Evolutionary conservation across 2,797 vertebrate genomes (phyloP).

Genomic region (Labroides dimidiatus): DNA sequence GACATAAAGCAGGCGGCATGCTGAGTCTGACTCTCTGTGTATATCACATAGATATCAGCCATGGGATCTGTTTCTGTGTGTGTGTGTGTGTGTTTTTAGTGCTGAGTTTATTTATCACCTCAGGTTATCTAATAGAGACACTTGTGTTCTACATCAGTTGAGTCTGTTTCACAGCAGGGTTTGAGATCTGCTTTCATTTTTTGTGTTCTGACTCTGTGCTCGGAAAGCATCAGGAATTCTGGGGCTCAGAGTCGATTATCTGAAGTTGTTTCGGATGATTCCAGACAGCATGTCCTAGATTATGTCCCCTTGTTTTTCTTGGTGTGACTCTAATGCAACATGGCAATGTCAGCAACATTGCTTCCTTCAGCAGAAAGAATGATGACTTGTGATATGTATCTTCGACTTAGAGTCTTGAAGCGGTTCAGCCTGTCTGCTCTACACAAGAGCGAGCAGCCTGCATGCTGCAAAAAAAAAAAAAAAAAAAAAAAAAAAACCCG

Average conservation of each 20-base stretch:
- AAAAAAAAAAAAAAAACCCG: conserved; percentile 11
- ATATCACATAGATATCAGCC: conserved; percentile 4
- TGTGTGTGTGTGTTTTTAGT: conserved; percentile 6
- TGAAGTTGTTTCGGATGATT: conserved; percentile 76
- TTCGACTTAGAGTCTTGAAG: conserved; percentile 73
- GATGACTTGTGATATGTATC: conserved; percentile 82
- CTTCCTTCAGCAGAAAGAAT: conserved; percentile 85
- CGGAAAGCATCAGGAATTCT: conserved; percentile 65
- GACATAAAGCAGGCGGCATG: conserved; percentile 31
- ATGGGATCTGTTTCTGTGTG: conserved; percentile 26
- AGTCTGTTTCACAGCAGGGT: conserved; percentile 6
- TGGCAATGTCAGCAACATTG: conserved; percentile 81
- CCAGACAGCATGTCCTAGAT: conserved; percentile 83
- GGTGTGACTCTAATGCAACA: conserved; percentile 82
- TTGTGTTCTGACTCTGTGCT: conserved; percentile 40
- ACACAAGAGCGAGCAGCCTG: conserved; percentile 68
- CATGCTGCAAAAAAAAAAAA: conserved; percentile 21
- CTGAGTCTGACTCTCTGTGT: conserved; percentile 31
- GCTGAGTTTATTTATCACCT: conserved; percentile 23
- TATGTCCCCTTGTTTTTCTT: conserved; percentile 80
- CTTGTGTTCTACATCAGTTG: conserved; percentile 14
- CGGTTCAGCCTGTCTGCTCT: conserved; percentile 53
- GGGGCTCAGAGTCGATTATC: conserved; percentile 76
- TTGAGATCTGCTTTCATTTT: conserved; percentile 14
- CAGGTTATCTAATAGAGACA: conserved; percentile 11